Base-by-base conservation (phyloP, 2,113 vertebrate species). In the Butorides virescens region DNA sequence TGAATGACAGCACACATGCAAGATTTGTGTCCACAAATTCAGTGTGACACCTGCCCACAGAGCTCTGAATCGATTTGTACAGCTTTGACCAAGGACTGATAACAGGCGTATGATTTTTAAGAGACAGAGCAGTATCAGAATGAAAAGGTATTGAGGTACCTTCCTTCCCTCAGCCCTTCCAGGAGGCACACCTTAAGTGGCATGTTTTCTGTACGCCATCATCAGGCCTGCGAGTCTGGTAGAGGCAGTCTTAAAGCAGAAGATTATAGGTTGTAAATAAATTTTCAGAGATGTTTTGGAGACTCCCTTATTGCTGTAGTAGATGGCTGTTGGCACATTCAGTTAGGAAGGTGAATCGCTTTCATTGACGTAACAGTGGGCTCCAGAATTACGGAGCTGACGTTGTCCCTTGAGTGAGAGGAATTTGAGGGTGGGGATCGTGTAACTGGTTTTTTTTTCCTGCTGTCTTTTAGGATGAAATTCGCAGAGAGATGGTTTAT, bases 401-500 rank as follows among this genome's bases (percentile, higher is more conserved):
- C 19, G 4, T 5, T 75, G 30, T 39, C 52, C 42, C 32, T 26
- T 71, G 30, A 61, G 6, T 17, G 66, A 58, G 44, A 22, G 14
- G 34, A 34, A 8, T 11, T 18, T 39, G n/a, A 70, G 27, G 21
- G 5, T 30, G 13, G 22, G 37, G 44, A 16, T 39, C 10, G 4
- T 4, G 6, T 62, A 61, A 79, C n/a, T 8, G 1, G 12, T 44
- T 44, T 44, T 44, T 75, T 78, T 30, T 61, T 47, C 36, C 42
- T 88, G 26, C 46, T 92, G 25, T 74, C 58, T 93, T 92, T 56
- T n/a, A 98, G 98, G 98, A 99, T 85, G 98, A 98, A 95, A 49
- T 93, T 53, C 83, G 77, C 65, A 98, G 98, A 91, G 96, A 98
- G 46, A 98, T 98, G 85, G 96, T 99, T 58, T 99, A 98, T 11